These are phyloP conservation scores for Drosophila meridionalis DNA, from an alignment of 2,888 invertebrate genomes.

Conservation along the genomic window DNA sequence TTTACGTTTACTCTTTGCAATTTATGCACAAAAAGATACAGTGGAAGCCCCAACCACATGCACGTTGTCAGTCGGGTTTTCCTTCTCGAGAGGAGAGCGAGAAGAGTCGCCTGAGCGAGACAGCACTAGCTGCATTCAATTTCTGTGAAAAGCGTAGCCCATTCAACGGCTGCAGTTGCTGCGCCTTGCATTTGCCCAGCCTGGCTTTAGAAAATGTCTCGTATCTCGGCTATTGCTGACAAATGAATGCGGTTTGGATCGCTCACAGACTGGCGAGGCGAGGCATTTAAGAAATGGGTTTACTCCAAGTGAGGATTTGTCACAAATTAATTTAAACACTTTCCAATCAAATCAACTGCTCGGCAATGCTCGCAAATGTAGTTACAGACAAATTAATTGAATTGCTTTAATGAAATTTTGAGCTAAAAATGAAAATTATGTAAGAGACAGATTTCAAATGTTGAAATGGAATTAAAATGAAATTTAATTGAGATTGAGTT, in stretches of 20 bases:
- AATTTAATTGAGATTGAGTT: too few relatives aligned
- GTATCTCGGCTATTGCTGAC: conserved; percentile 43
- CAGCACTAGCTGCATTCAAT: conserved; percentile 46
- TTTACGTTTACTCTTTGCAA: conserved; percentile 71
- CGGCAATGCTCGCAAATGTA: not conserved
- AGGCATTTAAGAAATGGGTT: conserved; percentile 29
- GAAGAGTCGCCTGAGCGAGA: not conserved
- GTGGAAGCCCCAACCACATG: conserved; percentile 8
- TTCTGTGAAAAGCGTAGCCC: conserved; percentile 63
- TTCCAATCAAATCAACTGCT: conserved; percentile 12
- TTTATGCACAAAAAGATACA: conserved; percentile 64
- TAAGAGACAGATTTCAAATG: too few relatives aligned
- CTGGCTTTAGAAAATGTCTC: conserved; percentile 43
- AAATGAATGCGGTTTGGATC: conserved; percentile 51
- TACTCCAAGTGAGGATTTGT: conserved; percentile 11
- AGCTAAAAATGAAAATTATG: too few relatives aligned
- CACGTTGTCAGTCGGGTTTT: conserved; percentile 10
- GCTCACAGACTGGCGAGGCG: conserved; percentile 22
- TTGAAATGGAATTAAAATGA: too few relatives aligned
- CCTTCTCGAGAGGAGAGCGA: conserved; percentile 9
- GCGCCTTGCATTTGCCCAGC: conserved; percentile 30
- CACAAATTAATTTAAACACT: conserved; percentile 16
- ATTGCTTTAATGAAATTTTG: not conserved
- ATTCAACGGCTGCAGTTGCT: conserved; percentile 56
- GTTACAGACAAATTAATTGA: not conserved